Evolutionary conservation across 2,888 invertebrate genomes (phyloP).

Genomic region (Antheraea yamamai): DNA sequence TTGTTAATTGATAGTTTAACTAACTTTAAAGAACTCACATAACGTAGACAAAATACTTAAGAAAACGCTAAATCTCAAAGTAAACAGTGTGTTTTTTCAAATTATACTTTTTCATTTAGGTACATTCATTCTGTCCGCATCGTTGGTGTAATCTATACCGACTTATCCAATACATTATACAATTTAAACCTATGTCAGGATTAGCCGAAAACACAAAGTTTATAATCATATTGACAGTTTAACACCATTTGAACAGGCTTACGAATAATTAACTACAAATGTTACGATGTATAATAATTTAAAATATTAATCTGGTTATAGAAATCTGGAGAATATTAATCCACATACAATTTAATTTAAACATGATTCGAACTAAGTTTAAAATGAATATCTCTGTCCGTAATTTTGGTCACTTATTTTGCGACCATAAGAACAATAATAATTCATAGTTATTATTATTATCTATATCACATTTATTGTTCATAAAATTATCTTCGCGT

Average conservation of each 20-base stretch:
- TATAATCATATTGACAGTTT: constrained; percentile 1
- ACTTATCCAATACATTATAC: constrained; percentile 7
- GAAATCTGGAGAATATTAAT: neutral
- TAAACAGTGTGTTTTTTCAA: too few species aligned
- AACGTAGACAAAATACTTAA: neutral
- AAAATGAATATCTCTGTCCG: too few species aligned
- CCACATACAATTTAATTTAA: neutral
- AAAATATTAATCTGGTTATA: neutral
- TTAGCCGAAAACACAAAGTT: constrained; percentile 16
- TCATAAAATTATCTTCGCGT: too few species aligned
- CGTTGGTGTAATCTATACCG: neutral
- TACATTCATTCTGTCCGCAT: too few species aligned
- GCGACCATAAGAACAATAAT: too few species aligned
- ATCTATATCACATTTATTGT: too few species aligned
- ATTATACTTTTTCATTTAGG: too few species aligned
- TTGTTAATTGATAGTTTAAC: neutral
- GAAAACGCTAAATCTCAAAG: neutral
- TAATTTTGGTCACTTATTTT: too few species aligned
- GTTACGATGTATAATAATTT: constrained; percentile 14
- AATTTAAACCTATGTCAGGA: constrained; percentile 12
- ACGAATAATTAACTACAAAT: constrained; percentile 16
- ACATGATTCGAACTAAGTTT: neutral
- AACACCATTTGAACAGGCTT: constrained; percentile 18
- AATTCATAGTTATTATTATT: too few species aligned
- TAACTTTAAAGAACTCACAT: neutral